These are phyloP conservation scores for Acrocephalus scirpaceus DNA, from an alignment of 2,797 vertebrate species.

Conservation along the genomic window DNA sequence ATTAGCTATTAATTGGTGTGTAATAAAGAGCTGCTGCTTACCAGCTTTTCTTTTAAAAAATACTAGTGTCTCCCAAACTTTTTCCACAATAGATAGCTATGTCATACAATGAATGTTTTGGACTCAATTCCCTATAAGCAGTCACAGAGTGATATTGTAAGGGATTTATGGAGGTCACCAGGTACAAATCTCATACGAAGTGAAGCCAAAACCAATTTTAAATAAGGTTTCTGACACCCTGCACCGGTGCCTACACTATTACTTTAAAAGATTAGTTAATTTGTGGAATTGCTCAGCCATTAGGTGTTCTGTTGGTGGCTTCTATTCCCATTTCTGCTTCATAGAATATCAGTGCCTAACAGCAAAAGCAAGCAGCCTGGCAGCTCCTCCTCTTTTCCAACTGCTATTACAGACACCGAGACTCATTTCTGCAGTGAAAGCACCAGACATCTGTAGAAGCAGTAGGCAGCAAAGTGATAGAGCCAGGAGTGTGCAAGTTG, in stretches of 20 bases:
- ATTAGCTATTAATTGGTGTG: not conserved
- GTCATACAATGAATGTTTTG: not conserved
- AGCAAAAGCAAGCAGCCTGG: not conserved
- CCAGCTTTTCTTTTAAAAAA: not conserved
- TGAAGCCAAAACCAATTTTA: not conserved
- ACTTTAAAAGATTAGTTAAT: not conserved
- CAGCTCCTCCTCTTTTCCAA: conserved; percentile 11
- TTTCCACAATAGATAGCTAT: not conserved
- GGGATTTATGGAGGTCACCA: not conserved
- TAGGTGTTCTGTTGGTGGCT: not conserved
- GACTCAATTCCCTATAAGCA: not conserved
- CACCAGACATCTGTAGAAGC: conserved; percentile 63
- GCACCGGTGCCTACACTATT: not conserved
- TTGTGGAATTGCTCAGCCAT: not conserved
- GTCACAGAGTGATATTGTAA: not conserved
- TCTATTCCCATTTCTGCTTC: not conserved
- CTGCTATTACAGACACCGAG: not conserved
- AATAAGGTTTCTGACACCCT: not conserved
- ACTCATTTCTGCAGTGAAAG: conserved; percentile 30
- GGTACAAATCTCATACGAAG: not conserved
- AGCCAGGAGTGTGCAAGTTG: conserved; percentile 32
- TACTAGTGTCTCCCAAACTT: not conserved
- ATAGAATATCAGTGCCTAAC: not conserved
- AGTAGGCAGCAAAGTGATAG: conserved; percentile 45
- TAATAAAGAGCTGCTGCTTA: not conserved